phyloP scores from a whole-genome alignment of 2,888 invertebrate genomes.

The Glyphotaelius pellucidus region DNA sequence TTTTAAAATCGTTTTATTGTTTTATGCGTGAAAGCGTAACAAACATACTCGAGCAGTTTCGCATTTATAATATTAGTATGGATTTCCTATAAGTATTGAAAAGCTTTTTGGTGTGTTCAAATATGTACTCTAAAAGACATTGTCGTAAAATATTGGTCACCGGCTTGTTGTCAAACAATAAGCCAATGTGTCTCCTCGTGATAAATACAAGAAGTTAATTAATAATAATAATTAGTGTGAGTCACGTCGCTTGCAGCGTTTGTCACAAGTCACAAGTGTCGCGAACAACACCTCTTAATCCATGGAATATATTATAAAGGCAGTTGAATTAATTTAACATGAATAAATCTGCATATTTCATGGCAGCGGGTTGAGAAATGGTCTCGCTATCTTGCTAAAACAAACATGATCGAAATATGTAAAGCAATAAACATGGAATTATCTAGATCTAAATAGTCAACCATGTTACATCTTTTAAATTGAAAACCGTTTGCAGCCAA shows the following conservation, averaged over 20 bases:
- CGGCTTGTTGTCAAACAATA: neutral
- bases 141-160: neutral
- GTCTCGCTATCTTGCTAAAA: neutral
- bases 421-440: neutral
- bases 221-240: neutral
- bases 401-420: neutral
- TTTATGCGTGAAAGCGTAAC: too few relatives aligned
- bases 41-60: too few relatives aligned
- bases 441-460: neutral
- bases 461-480: neutral
- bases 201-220: neutral
- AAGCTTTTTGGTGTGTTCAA: too few relatives aligned
- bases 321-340: conserved; percentile 41
- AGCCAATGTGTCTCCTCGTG: neutral
- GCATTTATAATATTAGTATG: too few relatives aligned
- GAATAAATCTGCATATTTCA: conserved; percentile 48
- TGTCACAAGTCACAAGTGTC: conserved; percentile 25
- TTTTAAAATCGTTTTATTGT: too few relatives aligned
- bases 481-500: neutral
- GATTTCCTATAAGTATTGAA: too few relatives aligned
- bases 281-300: conserved; percentile 34
- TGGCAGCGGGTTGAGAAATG: conserved; percentile 26
- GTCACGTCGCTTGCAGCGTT: conserved; percentile 20
- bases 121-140: too few relatives aligned
- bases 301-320: neutral